Conservation (phyloP, 2,113 vertebrate species). For the Neodontobutis hainanensis region DNA sequence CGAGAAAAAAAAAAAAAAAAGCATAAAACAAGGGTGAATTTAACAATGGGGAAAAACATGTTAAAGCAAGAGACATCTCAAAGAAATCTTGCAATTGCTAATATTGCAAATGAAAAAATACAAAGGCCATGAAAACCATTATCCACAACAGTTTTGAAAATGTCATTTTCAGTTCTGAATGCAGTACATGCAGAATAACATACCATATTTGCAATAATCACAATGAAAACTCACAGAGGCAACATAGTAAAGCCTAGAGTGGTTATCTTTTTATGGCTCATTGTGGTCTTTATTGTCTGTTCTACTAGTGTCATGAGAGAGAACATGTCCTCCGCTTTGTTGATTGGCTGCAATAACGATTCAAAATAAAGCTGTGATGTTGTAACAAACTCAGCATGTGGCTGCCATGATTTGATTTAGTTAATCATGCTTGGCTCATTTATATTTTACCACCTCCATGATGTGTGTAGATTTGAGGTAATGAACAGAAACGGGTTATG, state of each 20-base stretch:
- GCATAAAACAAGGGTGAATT: constrained; percentile 23
- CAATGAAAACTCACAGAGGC: constrained; percentile 54
- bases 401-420: constrained; percentile 36
- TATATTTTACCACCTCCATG: constrained; percentile 40
- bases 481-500: constrained; percentile 48
- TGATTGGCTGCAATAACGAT: constrained; percentile 52
- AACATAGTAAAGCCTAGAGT: constrained; percentile 43
- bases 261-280: constrained; percentile 56
- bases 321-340: constrained; percentile 26
- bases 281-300: constrained; percentile 53
- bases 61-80: constrained; percentile 24
- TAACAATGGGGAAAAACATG: constrained; percentile 20
- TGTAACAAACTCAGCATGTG: constrained; percentile 43
- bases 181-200: constrained; percentile 23
- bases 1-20: constrained; percentile 30
- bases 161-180: constrained; percentile 30
- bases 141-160: constrained; percentile 32
- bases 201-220: constrained; percentile 50
- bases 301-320: constrained; percentile 38
- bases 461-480: constrained; percentile 33
- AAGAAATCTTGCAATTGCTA: constrained; percentile 27
- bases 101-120: constrained; percentile 18
- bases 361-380: constrained; percentile 25
- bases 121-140: constrained; percentile 26
- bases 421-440: constrained; percentile 47